Conservation (phyloP, 2,888 invertebrate genomes). For the Andrena marginata region DNA sequence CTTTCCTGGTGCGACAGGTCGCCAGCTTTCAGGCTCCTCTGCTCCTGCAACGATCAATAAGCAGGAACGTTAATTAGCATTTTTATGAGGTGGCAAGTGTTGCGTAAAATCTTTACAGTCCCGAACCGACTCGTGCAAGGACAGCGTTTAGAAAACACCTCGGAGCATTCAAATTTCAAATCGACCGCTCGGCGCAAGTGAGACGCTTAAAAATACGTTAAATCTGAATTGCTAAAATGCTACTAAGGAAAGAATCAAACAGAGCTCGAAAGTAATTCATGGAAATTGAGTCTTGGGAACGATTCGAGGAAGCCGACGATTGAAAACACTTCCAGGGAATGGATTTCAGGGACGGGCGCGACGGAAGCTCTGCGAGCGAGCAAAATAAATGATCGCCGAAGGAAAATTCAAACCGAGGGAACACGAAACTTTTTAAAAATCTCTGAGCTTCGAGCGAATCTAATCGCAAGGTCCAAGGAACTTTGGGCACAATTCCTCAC, state of each 20-base stretch:
- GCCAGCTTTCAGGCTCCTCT: conserved; percentile 92
- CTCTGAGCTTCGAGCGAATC: not conserved
- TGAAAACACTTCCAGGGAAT: conserved; percentile 26
- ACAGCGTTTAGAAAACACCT: not conserved
- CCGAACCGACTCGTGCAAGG: not conserved
- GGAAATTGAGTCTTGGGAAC: not conserved
- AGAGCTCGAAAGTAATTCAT: not conserved
- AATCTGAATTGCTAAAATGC: conserved; percentile 17
- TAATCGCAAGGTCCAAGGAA: not conserved
- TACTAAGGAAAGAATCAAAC: not conserved
- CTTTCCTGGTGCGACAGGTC: conserved; percentile 94
- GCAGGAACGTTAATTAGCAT: not conserved
- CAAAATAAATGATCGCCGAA: not conserved
- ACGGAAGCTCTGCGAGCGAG: no score
- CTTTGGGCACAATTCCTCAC: not conserved
- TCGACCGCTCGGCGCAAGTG: no score
- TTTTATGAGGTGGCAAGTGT: not conserved
- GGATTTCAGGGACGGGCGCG: no score
- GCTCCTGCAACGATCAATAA: conserved; percentile 88
- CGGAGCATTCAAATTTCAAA: no score
- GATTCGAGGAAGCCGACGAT: not conserved
- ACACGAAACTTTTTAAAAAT: no score
- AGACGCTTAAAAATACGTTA: not conserved
- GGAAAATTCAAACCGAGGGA: not conserved
- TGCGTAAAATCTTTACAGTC: not conserved